Percentiles rank a stretch among this genome's conserved stretches.
Conservation (phyloP, 2,888 invertebrate genomes). For the Peribatodes rhomboidaria region DNA sequence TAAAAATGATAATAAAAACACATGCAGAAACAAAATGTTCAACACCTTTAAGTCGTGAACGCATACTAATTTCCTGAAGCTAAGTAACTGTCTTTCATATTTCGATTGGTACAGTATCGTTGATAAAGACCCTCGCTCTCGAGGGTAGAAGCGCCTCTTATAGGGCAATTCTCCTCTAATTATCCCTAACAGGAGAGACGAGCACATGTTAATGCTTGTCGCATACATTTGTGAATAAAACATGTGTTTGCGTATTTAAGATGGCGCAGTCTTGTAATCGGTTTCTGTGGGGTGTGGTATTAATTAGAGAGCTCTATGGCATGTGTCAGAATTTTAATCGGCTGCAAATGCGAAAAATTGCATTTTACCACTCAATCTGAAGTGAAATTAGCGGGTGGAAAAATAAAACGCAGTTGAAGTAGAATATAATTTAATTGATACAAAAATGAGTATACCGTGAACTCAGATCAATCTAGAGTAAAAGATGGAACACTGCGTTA, state of each 20-base stretch:
- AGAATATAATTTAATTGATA: no score
- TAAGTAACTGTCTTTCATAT: slow-evolving; percentile 24
- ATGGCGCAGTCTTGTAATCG: slow-evolving; percentile 2
- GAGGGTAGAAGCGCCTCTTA: slow-evolving; percentile 59
- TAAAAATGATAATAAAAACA: no score
- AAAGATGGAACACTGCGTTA: no score
- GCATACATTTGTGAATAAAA: slow-evolving; percentile 37
- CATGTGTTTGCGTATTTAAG: slow-evolving; percentile 27
- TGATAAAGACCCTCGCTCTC: slow-evolving; percentile 51
- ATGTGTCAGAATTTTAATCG: neutral
- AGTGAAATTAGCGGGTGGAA: no score
- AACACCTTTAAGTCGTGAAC: no score
- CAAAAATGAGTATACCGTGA: no score
- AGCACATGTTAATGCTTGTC: slow-evolving; percentile 41
- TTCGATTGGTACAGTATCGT: slow-evolving; percentile 27
- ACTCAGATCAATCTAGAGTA: no score
- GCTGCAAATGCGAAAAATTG: neutral
- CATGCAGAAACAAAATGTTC: no score
- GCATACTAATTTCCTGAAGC: neutral
- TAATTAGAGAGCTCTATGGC: neutral
- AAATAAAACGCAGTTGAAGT: no score
- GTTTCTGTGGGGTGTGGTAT: neutral
- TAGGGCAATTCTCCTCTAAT: slow-evolving; percentile 57
- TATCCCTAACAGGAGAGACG: slow-evolving; percentile 49
- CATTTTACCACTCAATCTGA: neutral